phyloP scores from a whole-genome alignment of 2,888 invertebrate genomes.

The Crioceris asparagi region DNA sequence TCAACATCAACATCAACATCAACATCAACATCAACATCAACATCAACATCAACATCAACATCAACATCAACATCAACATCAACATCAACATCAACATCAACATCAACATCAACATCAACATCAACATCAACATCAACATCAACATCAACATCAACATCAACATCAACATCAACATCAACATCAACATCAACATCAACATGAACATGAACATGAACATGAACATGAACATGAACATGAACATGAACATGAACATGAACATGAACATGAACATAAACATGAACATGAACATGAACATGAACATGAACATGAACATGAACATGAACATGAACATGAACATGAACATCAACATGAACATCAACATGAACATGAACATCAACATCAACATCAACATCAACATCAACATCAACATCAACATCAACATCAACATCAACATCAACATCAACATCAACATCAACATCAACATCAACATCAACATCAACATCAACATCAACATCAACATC shows the following conservation, averaged over 20 bases:
- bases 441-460: no score
- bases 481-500: no score
- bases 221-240: conserved; percentile 20
- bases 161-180: conserved; percentile 16
- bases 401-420: no score
- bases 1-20: conserved; percentile 8
- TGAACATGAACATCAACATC: conserved; percentile 10
- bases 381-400: conserved; percentile 14
- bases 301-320: conserved; percentile 13
- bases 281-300: conserved; percentile 14
- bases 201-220: conserved; percentile 20
- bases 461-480: no score
- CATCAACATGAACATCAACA: conserved; percentile 9
- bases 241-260: conserved; percentile 19
- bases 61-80: conserved; percentile 13
- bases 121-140: conserved; percentile 16
- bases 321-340: conserved; percentile 13
- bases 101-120: conserved; percentile 18
- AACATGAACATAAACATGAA: conserved; percentile 17
- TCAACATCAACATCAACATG: conserved; percentile 16
- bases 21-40: conserved; percentile 14
- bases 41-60: conserved; percentile 15
- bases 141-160: conserved; percentile 15
- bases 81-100: conserved; percentile 15
- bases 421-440: no score